These are phyloP conservation scores for Callimico goeldii DNA, from an alignment of 2,797 vertebrate genomes.

Conservation along the genomic window DNA sequence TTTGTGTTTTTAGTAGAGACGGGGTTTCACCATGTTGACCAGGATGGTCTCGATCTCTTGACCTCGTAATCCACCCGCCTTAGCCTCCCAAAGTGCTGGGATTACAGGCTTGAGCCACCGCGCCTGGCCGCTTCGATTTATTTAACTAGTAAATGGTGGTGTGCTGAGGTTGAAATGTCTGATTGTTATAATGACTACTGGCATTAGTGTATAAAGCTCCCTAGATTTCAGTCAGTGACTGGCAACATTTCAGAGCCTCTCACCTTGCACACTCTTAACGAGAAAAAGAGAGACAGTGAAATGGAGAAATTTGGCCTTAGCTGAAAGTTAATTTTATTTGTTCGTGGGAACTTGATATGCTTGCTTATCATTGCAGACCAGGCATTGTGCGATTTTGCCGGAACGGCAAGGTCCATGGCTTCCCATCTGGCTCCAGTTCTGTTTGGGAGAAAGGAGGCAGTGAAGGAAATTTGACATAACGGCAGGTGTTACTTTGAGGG, in stretches of 20 bases:
- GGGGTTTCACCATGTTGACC: too few species aligned
- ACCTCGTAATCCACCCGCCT: too few species aligned
- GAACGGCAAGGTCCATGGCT: conserved; percentile 58
- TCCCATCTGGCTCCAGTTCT: conserved; percentile 77
- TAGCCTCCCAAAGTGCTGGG: too few species aligned
- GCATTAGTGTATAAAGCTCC: not conserved
- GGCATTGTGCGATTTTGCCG: not conserved
- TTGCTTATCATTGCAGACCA: conserved; percentile 67
- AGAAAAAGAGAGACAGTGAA: not conserved
- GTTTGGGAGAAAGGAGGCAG: conserved; percentile 45
- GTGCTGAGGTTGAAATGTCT: not conserved
- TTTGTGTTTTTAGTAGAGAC: too few species aligned
- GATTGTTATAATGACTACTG: not conserved
- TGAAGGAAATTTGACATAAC: conserved; percentile 78
- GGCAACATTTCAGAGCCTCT: conserved; percentile 42
- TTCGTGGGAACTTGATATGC: conserved; percentile 69
- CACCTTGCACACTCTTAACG: conserved; percentile 35
- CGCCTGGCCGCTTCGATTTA: not conserved
- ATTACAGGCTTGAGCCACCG: too few species aligned
- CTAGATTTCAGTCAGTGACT: conserved; percentile 41
- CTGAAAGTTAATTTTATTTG: conserved; percentile 76
- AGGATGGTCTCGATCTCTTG: too few species aligned
- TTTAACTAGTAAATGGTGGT: not conserved
- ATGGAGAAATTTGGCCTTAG: conserved; percentile 47
- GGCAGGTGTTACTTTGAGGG: conserved; percentile 75